These are phyloP conservation scores for Diarsia dahlii DNA, from an alignment of 2,888 invertebrate genomes.

Conservation along the genomic window DNA sequence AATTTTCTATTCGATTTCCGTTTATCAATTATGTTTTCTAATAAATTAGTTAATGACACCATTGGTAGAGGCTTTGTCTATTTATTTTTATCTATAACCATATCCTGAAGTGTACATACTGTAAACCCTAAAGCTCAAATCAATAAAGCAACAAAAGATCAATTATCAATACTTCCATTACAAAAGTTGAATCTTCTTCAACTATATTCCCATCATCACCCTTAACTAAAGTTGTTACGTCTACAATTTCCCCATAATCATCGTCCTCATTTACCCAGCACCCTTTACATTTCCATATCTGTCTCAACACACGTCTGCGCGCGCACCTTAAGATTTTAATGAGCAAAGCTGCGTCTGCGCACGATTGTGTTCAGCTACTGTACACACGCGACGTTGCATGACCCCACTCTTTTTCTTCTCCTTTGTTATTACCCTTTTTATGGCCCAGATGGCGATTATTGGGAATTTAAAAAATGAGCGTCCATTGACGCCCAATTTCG, in stretches of 20 bases:
- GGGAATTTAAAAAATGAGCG: constrained; percentile 58
- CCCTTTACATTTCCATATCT: constrained; percentile 61
- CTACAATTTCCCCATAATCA: constrained; percentile 33
- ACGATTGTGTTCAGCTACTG: constrained; percentile 75
- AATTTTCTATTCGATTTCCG: not conserved
- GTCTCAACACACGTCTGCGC: constrained; percentile 55
- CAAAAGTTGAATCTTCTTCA: too few relatives aligned
- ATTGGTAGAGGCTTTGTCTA: not conserved
- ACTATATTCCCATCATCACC: not conserved
- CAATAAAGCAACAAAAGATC: not conserved
- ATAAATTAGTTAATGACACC: not conserved
- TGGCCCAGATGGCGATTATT: constrained; percentile 60
- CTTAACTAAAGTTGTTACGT: not conserved
- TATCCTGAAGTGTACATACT: not conserved
- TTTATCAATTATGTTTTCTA: not conserved
- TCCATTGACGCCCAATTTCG: constrained; percentile 54
- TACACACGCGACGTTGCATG: constrained; percentile 88
- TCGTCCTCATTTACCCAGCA: constrained; percentile 35
- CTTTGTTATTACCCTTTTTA: constrained; percentile 70
- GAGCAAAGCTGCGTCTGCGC: constrained; percentile 61
- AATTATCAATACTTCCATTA: not conserved
- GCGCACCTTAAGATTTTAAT: constrained; percentile 69
- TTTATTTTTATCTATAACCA: not conserved
- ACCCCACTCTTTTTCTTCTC: constrained; percentile 71
- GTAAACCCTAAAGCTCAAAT: not conserved